phyloP scores from a whole-genome alignment of 2,888 invertebrate genomes.

The Cantharis lateralis region DNA sequence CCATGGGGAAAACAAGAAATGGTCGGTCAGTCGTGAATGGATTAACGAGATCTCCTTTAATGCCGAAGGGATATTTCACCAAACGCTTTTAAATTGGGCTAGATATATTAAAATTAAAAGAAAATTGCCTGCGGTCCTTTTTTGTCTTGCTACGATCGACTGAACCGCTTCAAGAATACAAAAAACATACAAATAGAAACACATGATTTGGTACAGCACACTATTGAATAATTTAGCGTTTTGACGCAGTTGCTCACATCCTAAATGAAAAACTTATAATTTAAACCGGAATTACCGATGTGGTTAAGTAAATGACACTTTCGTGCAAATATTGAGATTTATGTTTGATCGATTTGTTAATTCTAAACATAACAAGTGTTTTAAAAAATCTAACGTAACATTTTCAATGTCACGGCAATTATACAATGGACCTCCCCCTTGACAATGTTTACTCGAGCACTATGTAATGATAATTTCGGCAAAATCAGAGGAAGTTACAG shows the following conservation, averaged over 20 bases:
- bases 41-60: too few relatives aligned
- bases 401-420: not conserved
- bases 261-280: not conserved
- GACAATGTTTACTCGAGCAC: not conserved
- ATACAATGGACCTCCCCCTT: not conserved
- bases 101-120: too few relatives aligned
- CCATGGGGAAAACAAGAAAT: too few relatives aligned
- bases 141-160: too few relatives aligned
- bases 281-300: not conserved
- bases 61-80: too few relatives aligned
- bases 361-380: not conserved
- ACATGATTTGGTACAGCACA: not conserved
- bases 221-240: not conserved
- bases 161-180: too few relatives aligned
- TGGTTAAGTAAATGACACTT: not conserved
- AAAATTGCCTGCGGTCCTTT: too few relatives aligned
- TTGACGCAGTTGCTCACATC: not conserved
- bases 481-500: not conserved
- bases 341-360: not conserved
- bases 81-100: too few relatives aligned
- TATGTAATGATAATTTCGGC: not conserved
- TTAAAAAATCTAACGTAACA: not conserved
- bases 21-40: too few relatives aligned
- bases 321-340: not conserved
- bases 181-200: too few relatives aligned